These are phyloP conservation scores for Ceraclea dissimilis DNA, from an alignment of 2,888 invertebrate genomes.

Conservation along the genomic window DNA sequence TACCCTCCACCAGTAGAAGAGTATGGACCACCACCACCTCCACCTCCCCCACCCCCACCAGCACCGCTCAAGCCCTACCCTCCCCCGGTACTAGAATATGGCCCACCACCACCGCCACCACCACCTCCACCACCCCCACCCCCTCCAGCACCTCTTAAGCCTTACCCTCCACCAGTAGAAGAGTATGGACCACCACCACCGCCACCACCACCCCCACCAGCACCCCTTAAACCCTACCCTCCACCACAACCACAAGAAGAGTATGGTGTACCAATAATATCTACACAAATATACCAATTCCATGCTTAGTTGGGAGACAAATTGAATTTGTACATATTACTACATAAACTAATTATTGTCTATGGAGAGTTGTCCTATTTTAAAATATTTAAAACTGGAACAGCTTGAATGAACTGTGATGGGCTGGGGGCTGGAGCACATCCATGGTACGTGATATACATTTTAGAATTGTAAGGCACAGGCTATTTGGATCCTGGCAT, in stretches of 20 bases:
- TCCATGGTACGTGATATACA: too few relatives aligned
- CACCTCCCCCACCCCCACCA: constrained; percentile 22
- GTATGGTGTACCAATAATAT: constrained; percentile 7
- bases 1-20: constrained; percentile 28
- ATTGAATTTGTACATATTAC: too few relatives aligned
- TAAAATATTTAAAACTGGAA: too few relatives aligned
- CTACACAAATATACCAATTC: neutral
- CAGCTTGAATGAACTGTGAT: too few relatives aligned
- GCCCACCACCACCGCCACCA: neutral
- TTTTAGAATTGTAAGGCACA: too few relatives aligned
- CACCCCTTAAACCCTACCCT: constrained; percentile 13
- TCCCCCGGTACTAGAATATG: constrained; percentile 9
- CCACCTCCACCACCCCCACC: constrained; percentile 26
- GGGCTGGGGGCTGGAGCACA: too few relatives aligned
- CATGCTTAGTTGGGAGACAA: neutral
- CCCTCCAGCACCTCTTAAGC: constrained; percentile 20
- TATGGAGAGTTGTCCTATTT: too few relatives aligned
- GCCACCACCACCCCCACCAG: constrained; percentile 18
- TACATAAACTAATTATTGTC: too few relatives aligned
- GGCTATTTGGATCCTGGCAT: too few relatives aligned
- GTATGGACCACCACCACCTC: constrained; percentile 25
- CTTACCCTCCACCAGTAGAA: constrained; percentile 23
- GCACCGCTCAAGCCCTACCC: constrained; percentile 24
- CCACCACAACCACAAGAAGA: constrained; percentile 7
- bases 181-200: constrained; percentile 10